Evolutionary conservation across 2,113 vertebrate species (phyloP).

Genomic region (Tiliqua scincoides): DNA sequence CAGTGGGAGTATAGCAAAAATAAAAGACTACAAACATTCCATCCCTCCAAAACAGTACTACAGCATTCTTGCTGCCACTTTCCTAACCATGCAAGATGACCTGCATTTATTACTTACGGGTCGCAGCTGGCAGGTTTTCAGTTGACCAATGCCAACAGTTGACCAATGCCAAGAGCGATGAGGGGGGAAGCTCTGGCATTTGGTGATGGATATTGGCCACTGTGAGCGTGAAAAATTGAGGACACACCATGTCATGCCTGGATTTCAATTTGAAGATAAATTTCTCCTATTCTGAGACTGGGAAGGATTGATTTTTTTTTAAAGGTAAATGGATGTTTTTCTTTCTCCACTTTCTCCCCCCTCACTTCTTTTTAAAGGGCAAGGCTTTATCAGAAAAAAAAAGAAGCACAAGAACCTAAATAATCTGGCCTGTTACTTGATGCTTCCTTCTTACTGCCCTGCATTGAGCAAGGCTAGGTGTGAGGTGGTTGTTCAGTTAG

Average conservation of each 20-base stretch:
- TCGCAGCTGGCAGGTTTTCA: background rate
- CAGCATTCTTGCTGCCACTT: background rate
- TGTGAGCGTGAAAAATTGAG: conserved; percentile 4
- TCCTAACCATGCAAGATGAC: background rate
- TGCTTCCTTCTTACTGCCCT: background rate
- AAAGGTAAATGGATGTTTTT: conserved; percentile 27
- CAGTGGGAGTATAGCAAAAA: too few relatives aligned
- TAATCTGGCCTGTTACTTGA: background rate
- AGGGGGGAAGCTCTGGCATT: background rate
- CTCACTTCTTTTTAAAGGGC: conserved; percentile 1
- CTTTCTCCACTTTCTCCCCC: background rate
- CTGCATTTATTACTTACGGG: background rate
- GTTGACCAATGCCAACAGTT: too few relatives aligned
- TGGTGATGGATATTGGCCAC: background rate
- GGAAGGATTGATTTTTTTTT: conserved; percentile 3
- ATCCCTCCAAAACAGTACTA: too few relatives aligned
- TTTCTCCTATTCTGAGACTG: conserved; percentile 8
- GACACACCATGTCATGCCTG: background rate
- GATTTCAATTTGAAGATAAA: conserved; percentile 20
- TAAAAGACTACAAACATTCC: too few relatives aligned
- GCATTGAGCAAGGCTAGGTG: background rate
- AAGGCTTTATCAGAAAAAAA: conserved; percentile 8
- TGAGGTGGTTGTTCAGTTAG: background rate
- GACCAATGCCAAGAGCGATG: background rate
- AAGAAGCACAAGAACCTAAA: background rate